These are phyloP conservation scores for Drosophila azteca DNA, from an alignment of 1,140 invertebrate genomes.

Conservation along the genomic window DNA sequence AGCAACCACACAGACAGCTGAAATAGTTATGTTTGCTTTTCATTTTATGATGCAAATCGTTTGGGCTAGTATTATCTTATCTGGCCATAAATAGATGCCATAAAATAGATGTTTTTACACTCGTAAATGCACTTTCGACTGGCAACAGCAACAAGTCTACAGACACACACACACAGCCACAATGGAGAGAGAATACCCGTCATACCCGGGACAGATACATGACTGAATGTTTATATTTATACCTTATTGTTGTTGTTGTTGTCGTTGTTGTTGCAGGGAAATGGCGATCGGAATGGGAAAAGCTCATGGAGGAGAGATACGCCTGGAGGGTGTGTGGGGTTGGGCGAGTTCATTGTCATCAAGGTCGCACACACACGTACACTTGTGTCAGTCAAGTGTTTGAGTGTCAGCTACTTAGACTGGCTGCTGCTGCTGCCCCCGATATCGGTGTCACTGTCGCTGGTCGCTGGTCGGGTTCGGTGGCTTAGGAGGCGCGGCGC, in stretches of 20 bases:
- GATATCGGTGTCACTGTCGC: too few species aligned
- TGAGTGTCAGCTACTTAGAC: conserved; percentile 29
- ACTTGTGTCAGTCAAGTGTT: conserved; percentile 21
- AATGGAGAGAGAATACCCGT: too few species aligned
- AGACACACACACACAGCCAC: too few species aligned
- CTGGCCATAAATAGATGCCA: conserved; percentile 19
- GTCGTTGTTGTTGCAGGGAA: conserved; percentile 9
- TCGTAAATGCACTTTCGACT: conserved; percentile 16
- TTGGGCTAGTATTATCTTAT: conserved; percentile 45
- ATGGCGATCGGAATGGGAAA: neutral
- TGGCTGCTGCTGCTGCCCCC: neutral
- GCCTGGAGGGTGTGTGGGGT: neutral
- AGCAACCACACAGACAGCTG: neutral
- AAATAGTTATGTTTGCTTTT: conserved; percentile 41
- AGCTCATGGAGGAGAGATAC: neutral
- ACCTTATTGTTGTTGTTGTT: conserved; percentile 13
- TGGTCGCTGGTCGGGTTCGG: neutral
- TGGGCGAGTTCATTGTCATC: conserved; percentile 68
- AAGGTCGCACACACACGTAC: conserved; percentile 53
- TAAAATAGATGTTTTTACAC: conserved; percentile 66
- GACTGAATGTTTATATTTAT: conserved; percentile 38
- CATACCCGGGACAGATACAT: neutral
- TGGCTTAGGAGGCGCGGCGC: neutral
- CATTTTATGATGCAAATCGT: conserved; percentile 69
- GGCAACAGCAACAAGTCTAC: too few species aligned